Base-by-base conservation (phyloP, 2,888 invertebrate species). In the Drosophila meridiana region DNA sequence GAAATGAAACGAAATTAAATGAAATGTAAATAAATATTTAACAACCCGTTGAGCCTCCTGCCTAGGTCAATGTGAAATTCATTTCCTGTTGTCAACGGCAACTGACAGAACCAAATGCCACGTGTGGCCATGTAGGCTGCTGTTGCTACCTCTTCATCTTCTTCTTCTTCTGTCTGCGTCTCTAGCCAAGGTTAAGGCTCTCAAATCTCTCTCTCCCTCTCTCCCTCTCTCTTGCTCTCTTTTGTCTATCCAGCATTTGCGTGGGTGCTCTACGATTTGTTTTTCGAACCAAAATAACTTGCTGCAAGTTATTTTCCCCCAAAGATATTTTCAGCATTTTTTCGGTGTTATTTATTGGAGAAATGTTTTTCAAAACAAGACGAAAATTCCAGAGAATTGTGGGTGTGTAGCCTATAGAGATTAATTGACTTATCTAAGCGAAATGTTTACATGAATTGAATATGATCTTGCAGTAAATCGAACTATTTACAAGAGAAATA, bases 1-100 rank as follows among this genome's bases (percentile, higher is more conserved):
- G 9, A 34, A 9, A 28, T 28, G 14, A n/a, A 30, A 47, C 14
- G 0, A 28, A 48, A 50, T 50, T 2, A 28, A 8, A 43, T 47
- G 11, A 73, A 71, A 60, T 70, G 30, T 64, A 52, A 45, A 70
- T 69, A 76, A 69, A 65, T 82, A 82, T 82, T 77, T 77, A 80
- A 78, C 20, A 42, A 42, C 42, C 42, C 80, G 58, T 55, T 67
- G 64, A 9, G 42, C n/a, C 52, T 63, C 52, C 50, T 67, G 89
- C 89, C 89, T 87, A 87, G 87, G 87, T 87, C 87, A 87, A 87
- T 77, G 85, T 80, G 73, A 63, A 79, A 69, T 60, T 61, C 75
- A 62, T 76, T 89, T 87, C 87, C 84, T 89, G 89, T 61, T 64
- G 43, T 28, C 43, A 52, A 36, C 47, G 13, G 50, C 26, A 66